Conservation (phyloP, 2,797 vertebrate genomes). For the Phyllotis vaccarum region DNA sequence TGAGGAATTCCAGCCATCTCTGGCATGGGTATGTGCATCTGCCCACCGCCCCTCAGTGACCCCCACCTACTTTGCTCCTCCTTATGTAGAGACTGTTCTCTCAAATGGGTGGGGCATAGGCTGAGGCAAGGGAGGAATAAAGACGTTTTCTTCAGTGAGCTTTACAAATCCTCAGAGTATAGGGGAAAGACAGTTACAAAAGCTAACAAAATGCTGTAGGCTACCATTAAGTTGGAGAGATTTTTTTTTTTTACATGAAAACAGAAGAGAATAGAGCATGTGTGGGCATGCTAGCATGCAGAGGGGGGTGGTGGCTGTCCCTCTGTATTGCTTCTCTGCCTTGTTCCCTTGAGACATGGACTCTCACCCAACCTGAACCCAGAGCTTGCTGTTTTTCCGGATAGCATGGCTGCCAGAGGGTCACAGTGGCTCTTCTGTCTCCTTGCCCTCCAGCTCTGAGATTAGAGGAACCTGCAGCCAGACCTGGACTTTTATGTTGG, state of each 20-base stretch:
- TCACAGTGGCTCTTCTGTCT: neutral
- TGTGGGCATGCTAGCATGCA: neutral
- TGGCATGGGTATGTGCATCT: neutral
- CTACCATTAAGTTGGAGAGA: neutral
- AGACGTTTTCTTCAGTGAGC: neutral
- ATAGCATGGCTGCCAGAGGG: neutral
- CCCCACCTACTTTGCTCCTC: neutral
- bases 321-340: neutral
- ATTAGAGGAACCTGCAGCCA: too few relatives aligned
- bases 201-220: neutral
- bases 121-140: neutral
- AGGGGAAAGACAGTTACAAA: neutral
- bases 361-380: neutral
- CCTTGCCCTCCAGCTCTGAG: neutral
- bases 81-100: neutral
- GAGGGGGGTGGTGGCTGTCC: neutral
- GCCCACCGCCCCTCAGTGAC: neutral
- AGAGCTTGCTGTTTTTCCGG: neutral
- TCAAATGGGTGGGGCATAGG: neutral
- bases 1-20: neutral
- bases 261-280: neutral
- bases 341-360: neutral
- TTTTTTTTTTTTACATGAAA: neutral
- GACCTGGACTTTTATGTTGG: neutral
- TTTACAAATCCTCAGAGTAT: conserved; percentile 6